Conservation (phyloP, 2,113 vertebrate genomes). For the Arvicanthis niloticus region DNA sequence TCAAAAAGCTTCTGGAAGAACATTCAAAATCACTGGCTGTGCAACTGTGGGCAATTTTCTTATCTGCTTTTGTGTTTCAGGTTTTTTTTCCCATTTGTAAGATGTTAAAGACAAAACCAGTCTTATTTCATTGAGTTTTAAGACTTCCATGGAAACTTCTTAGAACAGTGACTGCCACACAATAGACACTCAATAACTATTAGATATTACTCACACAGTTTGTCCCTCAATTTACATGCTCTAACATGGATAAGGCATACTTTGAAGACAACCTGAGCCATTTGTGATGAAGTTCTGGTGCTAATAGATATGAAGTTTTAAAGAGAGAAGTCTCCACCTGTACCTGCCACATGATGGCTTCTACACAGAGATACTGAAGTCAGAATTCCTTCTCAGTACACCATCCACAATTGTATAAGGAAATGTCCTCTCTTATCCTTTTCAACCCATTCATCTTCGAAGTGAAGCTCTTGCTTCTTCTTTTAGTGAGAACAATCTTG, state of each 20-base stretch:
- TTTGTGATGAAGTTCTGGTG: background rate
- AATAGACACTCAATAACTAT: background rate
- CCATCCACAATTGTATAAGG: background rate
- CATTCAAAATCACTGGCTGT: constrained; percentile 22
- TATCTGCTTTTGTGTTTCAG: background rate
- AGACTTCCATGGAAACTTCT: constrained; percentile 47
- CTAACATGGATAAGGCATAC: background rate
- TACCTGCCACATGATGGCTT: background rate
- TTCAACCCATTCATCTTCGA: background rate
- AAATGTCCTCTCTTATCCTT: background rate
- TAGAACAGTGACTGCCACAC: background rate
- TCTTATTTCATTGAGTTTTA: background rate
- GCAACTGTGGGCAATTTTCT: background rate
- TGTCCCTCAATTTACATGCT: background rate
- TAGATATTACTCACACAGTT: constrained; percentile 4
- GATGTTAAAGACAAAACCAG: background rate
- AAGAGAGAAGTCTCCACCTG: background rate
- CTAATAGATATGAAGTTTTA: background rate
- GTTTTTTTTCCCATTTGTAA: background rate
- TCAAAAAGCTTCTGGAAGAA: constrained; percentile 22
- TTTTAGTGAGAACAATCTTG: background rate
- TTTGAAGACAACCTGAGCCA: background rate
- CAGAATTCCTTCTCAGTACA: background rate
- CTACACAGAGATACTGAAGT: background rate
- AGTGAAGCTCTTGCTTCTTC: background rate